Evolutionary conservation across 2,888 invertebrate genomes (phyloP).

Genomic region (Drosophila antonietae): DNA sequence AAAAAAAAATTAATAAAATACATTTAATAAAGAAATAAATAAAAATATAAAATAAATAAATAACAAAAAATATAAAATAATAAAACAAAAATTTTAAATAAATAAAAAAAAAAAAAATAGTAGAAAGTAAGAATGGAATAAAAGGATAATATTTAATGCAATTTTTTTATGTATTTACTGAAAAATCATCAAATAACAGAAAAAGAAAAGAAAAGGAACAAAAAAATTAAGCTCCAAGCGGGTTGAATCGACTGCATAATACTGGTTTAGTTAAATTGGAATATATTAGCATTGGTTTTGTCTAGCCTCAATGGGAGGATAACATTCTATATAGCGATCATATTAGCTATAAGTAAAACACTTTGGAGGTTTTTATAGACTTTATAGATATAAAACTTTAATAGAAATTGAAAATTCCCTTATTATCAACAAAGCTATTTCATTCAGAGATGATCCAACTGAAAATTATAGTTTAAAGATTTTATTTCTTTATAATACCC

Average conservation of each 20-base stretch:
- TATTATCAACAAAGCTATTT: too few species aligned
- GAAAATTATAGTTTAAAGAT: too few species aligned
- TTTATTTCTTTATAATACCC: too few species aligned
- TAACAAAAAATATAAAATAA: constrained; percentile 17
- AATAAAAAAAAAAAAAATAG: constrained; percentile 20
- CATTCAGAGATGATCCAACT: too few species aligned
- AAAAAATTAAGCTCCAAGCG: constrained; percentile 11
- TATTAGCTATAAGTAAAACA: too few species aligned
- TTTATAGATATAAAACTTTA: neutral
- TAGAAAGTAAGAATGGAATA: neutral
- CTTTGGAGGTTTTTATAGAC: too few species aligned
- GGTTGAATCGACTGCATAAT: neutral
- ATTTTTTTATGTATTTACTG: constrained; percentile 22
- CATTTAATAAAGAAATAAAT: neutral
- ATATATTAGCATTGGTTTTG: neutral
- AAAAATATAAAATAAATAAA: constrained; percentile 24
- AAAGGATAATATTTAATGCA: neutral
- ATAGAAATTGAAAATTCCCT: neutral
- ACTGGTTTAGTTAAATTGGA: neutral
- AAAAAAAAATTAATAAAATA: too few species aligned
- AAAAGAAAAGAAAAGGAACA: neutral
- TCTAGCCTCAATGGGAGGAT: too few species aligned
- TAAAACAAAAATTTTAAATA: too few species aligned
- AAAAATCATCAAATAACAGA: too few species aligned
- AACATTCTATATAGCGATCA: too few species aligned